Evolutionary conservation across 1,140 invertebrate species (phyloP), one percentile per base, ranked within the genome.

Genomic region (Panagrolaimus sp.): DNA sequence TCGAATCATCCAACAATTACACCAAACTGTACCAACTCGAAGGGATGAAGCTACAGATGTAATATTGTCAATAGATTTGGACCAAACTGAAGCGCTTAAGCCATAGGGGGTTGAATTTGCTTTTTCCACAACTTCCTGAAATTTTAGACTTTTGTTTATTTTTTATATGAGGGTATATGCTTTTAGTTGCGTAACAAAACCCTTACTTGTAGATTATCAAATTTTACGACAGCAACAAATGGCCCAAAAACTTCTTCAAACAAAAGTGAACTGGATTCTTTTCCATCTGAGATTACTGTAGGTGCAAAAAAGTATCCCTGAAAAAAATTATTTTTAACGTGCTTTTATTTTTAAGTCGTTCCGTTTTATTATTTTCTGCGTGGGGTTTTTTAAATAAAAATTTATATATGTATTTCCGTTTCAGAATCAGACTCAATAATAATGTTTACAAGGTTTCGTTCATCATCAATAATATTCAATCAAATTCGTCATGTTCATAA

Each of bases 231-330:
- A 75, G 86, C 88, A 15, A 86, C 86, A 5, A 88, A 86, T 0
- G 88, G 88, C 0, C 88, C 88, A 80, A 88, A 88, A 32, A 89
- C 88, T 78, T 88, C 88, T 71, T 89, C 88, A 55, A 84, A 83
- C 84, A 88, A 87, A 46, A 85, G 82, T n/a, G 82, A 76, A 8
- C 84, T 84, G 6, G 81, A 70, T 70, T 87, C 85, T 14, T 75
- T 55, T 1, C 88, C 73, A 63, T 84, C 84, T 14, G 85, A 84
- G 8, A 88, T 84, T 0, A 88, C 81, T 0, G 86, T 86, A n/a
- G 88, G 87, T 8, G 78, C 71, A 71, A 88, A 81, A 71, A 85
- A 88, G 74, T 87, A 88, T 7, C 88, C 88, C 74, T 74, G 44
- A 43, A 75, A 71, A 46, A 45, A 17, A 24, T 48, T 47, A 47